Base-by-base conservation (phyloP, 2,113 vertebrate genomes). In the Coptodon bakossiorum region DNA sequence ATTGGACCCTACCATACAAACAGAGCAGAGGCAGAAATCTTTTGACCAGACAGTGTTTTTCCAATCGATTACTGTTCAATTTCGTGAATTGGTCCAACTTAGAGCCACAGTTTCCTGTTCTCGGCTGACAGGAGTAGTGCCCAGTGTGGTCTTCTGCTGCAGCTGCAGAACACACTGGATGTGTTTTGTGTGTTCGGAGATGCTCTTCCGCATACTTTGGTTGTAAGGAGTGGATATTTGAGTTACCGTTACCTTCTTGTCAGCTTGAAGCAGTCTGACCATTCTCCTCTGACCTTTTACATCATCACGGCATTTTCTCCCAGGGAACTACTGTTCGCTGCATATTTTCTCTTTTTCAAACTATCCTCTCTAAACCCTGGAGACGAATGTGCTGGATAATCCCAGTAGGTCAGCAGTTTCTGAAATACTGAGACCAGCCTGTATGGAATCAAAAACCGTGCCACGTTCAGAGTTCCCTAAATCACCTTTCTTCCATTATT, bases 111-210 rank as follows among this genome's bases (percentile, higher is more conserved):
- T 73, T 73, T 45, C 13, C 68, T 17, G 68, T 27, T 10, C 22
- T 73, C 0, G 0, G 66, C 66, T 73, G 66, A 45, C 38, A 9
- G 68, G 0, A 73, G 68, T 45, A 6, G 22, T 2, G 3, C 8
- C 68, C 68, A 27, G 40, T 17, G 40, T 17, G 40, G 40, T 73
- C 22, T 73, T 27, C 40, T 48, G 68, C 68, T 73, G 68, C 12
- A 3, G 59, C 59, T 63, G 9, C 59, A 12, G 59, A 66, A 66
- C 19, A 38, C 61, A 38, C 34, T 22, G 19, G 34, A 38, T 66
- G 13, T 73, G 68, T 45, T 73, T 24, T 63, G 31, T 17, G 3
- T 45, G 5, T 45, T 45, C 0, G 3, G 22, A 73, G 68, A 73
- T 48, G 22, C 14, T 73, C 68, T 73, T 73, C 5, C 0, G 2